Conservation (phyloP, 1,140 invertebrate species). For the Tribolium madens region DNA sequence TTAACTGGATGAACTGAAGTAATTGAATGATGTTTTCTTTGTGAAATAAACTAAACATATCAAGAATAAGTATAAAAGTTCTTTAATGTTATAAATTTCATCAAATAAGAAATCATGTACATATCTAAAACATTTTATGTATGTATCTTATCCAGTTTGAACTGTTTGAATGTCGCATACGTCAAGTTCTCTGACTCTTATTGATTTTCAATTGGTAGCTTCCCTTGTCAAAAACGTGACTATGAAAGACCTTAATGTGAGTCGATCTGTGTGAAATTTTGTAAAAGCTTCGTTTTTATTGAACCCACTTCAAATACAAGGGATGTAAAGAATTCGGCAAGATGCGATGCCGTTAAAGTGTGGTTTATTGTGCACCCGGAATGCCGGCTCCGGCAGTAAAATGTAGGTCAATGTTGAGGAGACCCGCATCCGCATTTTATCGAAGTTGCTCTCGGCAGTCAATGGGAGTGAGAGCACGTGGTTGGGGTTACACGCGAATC, state of each 20-base stretch:
- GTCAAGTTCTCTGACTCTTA: conserved; percentile 10
- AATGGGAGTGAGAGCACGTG: conserved; percentile 56
- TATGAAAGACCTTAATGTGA: neutral
- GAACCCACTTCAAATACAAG: neutral
- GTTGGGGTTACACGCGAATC: conserved; percentile 49
- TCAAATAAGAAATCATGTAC: neutral
- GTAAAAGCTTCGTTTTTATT: neutral
- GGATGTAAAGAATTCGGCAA: conserved; percentile 22
- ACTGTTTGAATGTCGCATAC: conserved; percentile 14
- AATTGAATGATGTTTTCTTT: neutral
- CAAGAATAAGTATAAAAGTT: no score
- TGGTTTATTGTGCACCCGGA: conserved; percentile 61
- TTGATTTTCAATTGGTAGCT: conserved; percentile 18
- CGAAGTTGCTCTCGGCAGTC: conserved; percentile 66
- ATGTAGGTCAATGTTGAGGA: conserved; percentile 74
- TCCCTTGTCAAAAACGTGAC: neutral
- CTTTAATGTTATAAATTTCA: neutral
- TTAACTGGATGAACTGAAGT: neutral
- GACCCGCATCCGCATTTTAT: conserved; percentile 67
- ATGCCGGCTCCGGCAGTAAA: conserved; percentile 66
- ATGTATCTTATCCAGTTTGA: conserved; percentile 11
- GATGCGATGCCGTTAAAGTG: conserved; percentile 25
- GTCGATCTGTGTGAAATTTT: neutral
- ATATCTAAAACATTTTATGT: neutral
- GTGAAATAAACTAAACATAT: neutral